Evolutionary conservation across 1,140 invertebrate species (phyloP), one percentile per base, ranked within the genome.

Genomic region (Drosophila pectinifera): DNA sequence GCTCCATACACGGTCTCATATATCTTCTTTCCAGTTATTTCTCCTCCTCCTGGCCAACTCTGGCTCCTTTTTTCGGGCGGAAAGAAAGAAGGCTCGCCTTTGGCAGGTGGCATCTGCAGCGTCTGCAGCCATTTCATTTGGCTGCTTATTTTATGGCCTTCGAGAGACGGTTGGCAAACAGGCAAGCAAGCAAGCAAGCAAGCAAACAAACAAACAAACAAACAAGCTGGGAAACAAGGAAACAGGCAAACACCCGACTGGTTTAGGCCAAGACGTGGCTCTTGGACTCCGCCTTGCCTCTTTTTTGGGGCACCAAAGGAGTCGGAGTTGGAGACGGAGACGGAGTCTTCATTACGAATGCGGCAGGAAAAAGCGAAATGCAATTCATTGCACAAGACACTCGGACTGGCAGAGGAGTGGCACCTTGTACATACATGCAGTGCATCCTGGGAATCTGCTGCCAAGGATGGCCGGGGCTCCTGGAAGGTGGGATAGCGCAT

Each of bases 71-170:
- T 24, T 46, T 10, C 26, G 24, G 24, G n/a, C 14, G 26, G 0
- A 49, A 18, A 36, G 13, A 51, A 36, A 51, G 28, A 53, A 53
- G 49, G 31, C 49, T 53, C 49, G 36, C 49, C 49, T 36, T 76
- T 39, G 48, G 55, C 73, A 80, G 58, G 49, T 75, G 58, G 62
- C 78, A 64, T 73, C 42, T 57, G 57, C 43, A 78, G 54, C 63
- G 73, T 86, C 81, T 85, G 81, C 83, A 85, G 78, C 74, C 69
- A 86, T 86, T 88, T 86, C 65, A 86, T 86, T 86, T 86, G 61
- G 79, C 70, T 86, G 79, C 75, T 86, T 82, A 76, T 79, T 86
- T 86, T 82, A 88, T 88, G 82, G 82, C 83, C 83, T 65, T 36
- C 14, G 26, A 70, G 74, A 75, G 81, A 85, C 81, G 70, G 78